phyloP scores from a whole-genome alignment of 2,888 invertebrate genomes.

The Schizaphis graminum region DNA sequence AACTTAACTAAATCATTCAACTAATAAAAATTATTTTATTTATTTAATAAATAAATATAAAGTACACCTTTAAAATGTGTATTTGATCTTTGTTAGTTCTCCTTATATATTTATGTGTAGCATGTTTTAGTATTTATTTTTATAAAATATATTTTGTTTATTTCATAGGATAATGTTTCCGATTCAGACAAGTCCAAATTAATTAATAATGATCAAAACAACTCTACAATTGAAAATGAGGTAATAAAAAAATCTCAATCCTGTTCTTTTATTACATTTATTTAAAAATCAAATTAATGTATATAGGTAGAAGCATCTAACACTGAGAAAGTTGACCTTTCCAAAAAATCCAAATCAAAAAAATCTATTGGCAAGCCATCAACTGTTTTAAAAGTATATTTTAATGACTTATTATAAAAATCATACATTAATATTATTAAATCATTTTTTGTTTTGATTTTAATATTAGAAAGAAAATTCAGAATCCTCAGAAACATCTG shows the following conservation, averaged over 20 bases:
- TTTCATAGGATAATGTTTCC: conserved; percentile 50
- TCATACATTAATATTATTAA: background rate
- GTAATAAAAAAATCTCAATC: background rate
- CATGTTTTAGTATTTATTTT: conserved; percentile 16
- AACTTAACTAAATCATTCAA: background rate
- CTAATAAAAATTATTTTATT: background rate
- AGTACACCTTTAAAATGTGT: background rate
- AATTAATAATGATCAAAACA: conserved; percentile 24
- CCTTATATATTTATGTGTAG: background rate
- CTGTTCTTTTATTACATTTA: background rate
- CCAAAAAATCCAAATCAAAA: conserved; percentile 40
- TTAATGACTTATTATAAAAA: background rate
- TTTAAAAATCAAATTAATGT: background rate
- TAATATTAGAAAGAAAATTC: conserved; percentile 53
- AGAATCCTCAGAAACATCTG: background rate
- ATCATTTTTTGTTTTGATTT: background rate
- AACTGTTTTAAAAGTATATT: conserved; percentile 29
- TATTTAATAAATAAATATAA: background rate
- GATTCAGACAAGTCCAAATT: conserved; percentile 46
- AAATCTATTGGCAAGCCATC: background rate
- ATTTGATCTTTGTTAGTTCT: background rate
- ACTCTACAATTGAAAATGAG: background rate
- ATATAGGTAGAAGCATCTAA: conserved; percentile 23
- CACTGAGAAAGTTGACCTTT: background rate
- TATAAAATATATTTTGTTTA: background rate